These are phyloP conservation scores for Stegodyphus mimosarum DNA, from an alignment of 1,140 invertebrate genomes.

Conservation along the genomic window DNA sequence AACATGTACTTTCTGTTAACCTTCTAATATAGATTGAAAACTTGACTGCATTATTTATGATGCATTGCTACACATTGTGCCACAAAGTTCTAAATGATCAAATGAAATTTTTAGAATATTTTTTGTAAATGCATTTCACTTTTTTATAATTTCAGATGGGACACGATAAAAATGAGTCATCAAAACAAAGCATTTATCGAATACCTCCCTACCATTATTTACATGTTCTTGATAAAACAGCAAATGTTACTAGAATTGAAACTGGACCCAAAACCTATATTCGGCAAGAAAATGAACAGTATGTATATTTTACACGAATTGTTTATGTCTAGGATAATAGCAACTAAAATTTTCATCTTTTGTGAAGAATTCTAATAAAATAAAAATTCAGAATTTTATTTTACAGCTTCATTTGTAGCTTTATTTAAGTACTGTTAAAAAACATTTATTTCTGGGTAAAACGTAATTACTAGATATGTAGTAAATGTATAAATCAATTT, in stretches of 20 bases:
- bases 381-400: neutral
- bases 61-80: no score
- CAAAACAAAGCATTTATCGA: constrained; percentile 67
- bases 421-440: no score
- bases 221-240: constrained; percentile 72
- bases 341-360: constrained; percentile 6
- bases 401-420: neutral
- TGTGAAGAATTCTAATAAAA: neutral
- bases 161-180: neutral
- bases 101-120: no score
- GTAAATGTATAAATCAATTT: no score
- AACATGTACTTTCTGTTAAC: no score
- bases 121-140: no score
- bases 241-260: constrained; percentile 71
- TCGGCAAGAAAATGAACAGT: constrained; percentile 72
- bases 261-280: constrained; percentile 72
- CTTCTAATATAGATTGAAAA: no score
- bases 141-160: no score
- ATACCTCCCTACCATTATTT: constrained; percentile 71
- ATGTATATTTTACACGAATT: constrained; percentile 22
- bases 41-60: no score
- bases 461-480: no score
- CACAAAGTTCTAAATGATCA: no score
- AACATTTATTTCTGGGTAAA: no score
- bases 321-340: constrained; percentile 15